A percentile compares a stretch with the other conserved stretches of the same genome.
Conservation (phyloP, 2,888 invertebrate species). For the Ariolimax columbianus region DNA sequence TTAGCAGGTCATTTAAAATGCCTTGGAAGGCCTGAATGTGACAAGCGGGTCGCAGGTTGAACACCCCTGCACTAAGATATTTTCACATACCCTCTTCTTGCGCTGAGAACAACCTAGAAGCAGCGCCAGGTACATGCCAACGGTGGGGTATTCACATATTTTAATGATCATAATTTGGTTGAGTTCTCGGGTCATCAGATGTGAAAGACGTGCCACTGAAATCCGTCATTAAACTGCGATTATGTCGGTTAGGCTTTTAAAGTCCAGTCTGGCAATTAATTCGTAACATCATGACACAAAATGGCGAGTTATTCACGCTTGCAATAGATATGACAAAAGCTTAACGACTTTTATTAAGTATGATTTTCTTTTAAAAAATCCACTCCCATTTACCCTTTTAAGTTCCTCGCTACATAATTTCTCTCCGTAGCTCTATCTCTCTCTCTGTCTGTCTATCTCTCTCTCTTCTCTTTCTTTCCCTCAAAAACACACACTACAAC, state of each 20-base stretch:
- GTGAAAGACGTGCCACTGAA: not conserved
- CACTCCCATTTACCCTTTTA: not conserved
- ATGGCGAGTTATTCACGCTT: not conserved
- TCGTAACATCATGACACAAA: slow-evolving; percentile 11
- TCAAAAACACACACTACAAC: too few relatives aligned
- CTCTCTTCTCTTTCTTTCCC: not conserved
- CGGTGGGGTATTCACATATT: slow-evolving; percentile 6
- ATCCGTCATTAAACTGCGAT: not conserved
- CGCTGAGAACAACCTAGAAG: not conserved
- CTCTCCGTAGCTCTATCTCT: not conserved
- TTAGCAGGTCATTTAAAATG: too few relatives aligned
- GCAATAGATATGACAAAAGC: not conserved
- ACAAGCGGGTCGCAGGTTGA: too few relatives aligned
- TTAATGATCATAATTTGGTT: slow-evolving; percentile 41
- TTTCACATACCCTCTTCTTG: not conserved
- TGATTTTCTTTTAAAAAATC: not conserved
- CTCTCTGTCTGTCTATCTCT: not conserved
- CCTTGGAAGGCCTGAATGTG: too few relatives aligned
- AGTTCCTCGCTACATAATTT: not conserved
- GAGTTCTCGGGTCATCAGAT: slow-evolving; percentile 17
- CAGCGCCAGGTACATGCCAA: not conserved
- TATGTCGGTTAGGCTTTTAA: slow-evolving; percentile 19
- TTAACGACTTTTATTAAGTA: slow-evolving; percentile 19
- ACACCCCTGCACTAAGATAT: too few relatives aligned
- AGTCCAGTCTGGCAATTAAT: slow-evolving; percentile 34